Evolutionary conservation across 1,140 invertebrate genomes (phyloP).

Genomic region (Ylistrum balloti): DNA sequence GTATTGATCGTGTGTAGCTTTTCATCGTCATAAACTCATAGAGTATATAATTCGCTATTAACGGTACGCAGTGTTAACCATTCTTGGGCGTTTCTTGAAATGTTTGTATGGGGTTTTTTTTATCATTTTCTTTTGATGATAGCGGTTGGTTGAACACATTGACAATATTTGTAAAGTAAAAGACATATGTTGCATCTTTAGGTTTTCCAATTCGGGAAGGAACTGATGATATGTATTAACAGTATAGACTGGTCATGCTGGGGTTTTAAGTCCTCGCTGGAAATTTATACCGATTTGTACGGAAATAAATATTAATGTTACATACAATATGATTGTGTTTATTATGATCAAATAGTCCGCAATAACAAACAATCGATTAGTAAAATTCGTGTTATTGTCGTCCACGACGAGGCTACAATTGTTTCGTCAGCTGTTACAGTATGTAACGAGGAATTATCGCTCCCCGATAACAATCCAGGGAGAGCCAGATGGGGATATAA

Average conservation of each 20-base stretch:
- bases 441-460: conserved; percentile 22
- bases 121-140: neutral
- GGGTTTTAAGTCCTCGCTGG: neutral
- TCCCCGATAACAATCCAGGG: neutral
- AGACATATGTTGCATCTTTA: neutral
- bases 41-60: too few species aligned
- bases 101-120: too few species aligned
- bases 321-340: neutral
- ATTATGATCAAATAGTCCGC: neutral
- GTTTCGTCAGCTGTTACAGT: neutral
- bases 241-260: neutral
- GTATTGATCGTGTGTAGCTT: neutral
- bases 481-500: conserved; percentile 5
- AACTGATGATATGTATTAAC: neutral
- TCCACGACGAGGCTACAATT: neutral
- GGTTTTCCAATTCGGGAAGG: neutral
- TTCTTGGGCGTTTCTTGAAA: neutral
- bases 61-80: neutral
- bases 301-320: neutral
- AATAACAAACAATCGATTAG: neutral
- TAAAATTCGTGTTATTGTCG: neutral
- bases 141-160: neutral
- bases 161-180: neutral
- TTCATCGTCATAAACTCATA: neutral
- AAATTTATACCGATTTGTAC: conserved; percentile 25